phyloP scores from a whole-genome alignment of 2,888 invertebrate species.

The Orthonevra nobilis region DNA sequence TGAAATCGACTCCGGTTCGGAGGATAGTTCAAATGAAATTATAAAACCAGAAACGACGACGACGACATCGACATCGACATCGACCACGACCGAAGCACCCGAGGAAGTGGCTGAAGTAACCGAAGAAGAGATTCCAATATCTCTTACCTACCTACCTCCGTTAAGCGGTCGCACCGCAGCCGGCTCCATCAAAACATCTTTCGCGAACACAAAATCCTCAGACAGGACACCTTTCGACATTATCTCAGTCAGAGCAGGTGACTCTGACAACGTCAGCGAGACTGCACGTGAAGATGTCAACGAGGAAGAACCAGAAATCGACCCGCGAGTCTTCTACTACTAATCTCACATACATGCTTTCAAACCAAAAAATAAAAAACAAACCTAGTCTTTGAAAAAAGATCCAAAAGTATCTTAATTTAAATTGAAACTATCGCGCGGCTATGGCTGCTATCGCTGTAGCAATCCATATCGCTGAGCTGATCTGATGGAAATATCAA shows the following conservation, averaged over 20 bases:
- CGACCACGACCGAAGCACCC: background rate
- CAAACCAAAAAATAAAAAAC: conserved; percentile 19
- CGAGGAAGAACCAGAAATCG: background rate
- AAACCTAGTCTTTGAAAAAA: too few relatives aligned
- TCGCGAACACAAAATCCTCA: background rate
- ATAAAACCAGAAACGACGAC: background rate
- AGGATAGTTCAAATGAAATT: background rate
- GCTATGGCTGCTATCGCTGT: too few relatives aligned
- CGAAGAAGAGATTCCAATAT: background rate
- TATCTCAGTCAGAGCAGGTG: background rate
- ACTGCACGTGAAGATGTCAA: background rate
- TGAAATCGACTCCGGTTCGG: conserved; percentile 8
- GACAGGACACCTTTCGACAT: background rate
- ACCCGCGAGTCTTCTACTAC: conserved; percentile 3
- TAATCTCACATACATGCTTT: background rate
- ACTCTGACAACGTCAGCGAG: background rate
- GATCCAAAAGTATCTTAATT: background rate
- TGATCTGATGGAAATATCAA: conserved; percentile 45
- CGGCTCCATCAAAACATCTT: too few relatives aligned
- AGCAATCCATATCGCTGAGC: background rate
- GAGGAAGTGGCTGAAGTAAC: background rate
- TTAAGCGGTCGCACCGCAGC: too few relatives aligned
- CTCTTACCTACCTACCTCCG: background rate
- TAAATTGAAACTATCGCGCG: background rate
- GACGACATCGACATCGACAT: too few relatives aligned